These are phyloP conservation scores for Brachypodius melanocephalos DNA, from an alignment of 2,113 vertebrate genomes.

Conservation along the genomic window DNA sequence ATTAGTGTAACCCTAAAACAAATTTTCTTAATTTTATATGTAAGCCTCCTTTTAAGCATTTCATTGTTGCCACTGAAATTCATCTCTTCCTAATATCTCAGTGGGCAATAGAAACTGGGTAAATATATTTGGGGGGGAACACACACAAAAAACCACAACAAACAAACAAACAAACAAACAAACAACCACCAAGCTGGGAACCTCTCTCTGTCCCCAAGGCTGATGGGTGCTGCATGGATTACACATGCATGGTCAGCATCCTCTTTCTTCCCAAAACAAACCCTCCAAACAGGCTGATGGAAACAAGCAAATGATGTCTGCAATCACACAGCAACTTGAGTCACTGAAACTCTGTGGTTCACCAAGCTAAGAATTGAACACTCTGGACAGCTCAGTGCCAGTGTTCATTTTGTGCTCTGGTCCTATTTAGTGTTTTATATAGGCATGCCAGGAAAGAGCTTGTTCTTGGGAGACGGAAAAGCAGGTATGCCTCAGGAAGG, in stretches of 20 bases:
- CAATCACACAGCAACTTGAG: background rate
- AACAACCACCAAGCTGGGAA: background rate
- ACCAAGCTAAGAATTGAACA: background rate
- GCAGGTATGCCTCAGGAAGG: background rate
- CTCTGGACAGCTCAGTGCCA: background rate
- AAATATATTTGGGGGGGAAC: background rate
- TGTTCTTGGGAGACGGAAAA: background rate
- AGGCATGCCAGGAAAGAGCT: background rate
- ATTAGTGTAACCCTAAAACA: background rate
- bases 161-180: too few species aligned
- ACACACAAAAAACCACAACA: background rate
- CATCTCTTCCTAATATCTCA: background rate
- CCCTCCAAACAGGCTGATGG: accelerated
- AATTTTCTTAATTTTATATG: background rate
- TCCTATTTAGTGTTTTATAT: background rate
- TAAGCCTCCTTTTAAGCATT: background rate
- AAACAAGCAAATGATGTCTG: background rate
- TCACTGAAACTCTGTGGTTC: background rate
- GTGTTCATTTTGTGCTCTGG: background rate
- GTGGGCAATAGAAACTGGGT: background rate
- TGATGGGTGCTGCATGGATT: background rate
- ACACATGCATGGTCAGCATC: background rate
- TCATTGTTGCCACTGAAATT: background rate
- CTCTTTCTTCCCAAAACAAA: background rate
- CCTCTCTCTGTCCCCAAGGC: background rate